Percentiles rank a stretch among this genome's conserved stretches.
Evolutionary conservation across 1,140 invertebrate genomes (phyloP).

Genomic region (Drosophila fuyamai): DNA sequence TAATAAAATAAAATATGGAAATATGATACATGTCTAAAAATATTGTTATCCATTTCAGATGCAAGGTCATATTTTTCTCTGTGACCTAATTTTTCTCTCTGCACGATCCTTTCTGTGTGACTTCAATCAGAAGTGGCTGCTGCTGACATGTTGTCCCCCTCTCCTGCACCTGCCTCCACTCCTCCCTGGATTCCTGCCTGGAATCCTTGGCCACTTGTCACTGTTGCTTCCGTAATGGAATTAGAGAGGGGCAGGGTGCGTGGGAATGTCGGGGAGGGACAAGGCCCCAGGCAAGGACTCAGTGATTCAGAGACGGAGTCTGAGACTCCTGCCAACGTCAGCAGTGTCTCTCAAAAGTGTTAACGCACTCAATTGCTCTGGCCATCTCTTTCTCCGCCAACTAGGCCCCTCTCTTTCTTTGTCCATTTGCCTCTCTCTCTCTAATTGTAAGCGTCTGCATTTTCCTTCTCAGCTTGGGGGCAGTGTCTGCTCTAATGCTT

Average conservation of each 20-base stretch:
- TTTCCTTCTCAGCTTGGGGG: constrained; percentile 63
- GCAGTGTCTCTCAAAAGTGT: constrained; percentile 71
- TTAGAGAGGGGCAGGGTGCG: constrained; percentile 49
- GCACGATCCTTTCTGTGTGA: constrained; percentile 10
- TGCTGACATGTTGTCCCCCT: constrained; percentile 44
- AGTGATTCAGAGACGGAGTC: constrained; percentile 8
- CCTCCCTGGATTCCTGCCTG: constrained; percentile 5
- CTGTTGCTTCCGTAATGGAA: constrained; percentile 82
- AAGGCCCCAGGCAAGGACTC: neutral
- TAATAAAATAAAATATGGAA: too few relatives aligned
- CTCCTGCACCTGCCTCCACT: constrained; percentile 9
- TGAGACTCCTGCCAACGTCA: constrained; percentile 48
- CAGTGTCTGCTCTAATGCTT: constrained; percentile 70
- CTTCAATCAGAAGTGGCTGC: constrained; percentile 62
- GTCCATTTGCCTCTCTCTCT: constrained; percentile 17
- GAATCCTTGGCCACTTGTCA: constrained; percentile 73
- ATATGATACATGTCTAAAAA: too few relatives aligned
- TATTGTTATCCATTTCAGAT: too few relatives aligned
- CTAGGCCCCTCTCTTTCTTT: constrained; percentile 6
- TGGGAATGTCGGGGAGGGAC: constrained; percentile 1
- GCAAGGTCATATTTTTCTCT: too few relatives aligned
- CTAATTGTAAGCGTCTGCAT: constrained; percentile 78
- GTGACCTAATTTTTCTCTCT: neutral
- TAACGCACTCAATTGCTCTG: constrained; percentile 72
- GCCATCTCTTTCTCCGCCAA: constrained; percentile 1